Percentiles rank a stretch among this genome's conserved stretches.
Conservation (phyloP, 2,113 vertebrate genomes). For the Poecile atricapillus region DNA sequence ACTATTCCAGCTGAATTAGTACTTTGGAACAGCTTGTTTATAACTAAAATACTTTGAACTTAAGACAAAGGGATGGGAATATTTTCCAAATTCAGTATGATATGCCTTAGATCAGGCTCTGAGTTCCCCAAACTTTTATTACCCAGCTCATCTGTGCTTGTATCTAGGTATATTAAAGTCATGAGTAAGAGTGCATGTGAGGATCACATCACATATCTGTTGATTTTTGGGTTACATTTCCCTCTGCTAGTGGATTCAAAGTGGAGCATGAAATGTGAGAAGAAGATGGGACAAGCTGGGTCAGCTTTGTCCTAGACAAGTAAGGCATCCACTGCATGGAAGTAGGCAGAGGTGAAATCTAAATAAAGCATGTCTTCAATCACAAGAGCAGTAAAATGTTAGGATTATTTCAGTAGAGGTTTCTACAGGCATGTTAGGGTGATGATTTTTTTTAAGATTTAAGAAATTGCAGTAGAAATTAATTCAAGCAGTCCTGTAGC, state of each 20-base stretch:
- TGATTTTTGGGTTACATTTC: slow-evolving; percentile 44
- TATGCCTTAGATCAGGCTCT: background rate
- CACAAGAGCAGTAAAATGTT: background rate
- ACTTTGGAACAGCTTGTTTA: background rate
- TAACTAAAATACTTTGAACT: background rate
- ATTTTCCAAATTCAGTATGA: background rate
- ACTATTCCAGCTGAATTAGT: background rate
- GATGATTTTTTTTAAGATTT: background rate
- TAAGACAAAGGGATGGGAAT: background rate
- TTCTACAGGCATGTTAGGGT: background rate
- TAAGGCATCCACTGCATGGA: background rate
- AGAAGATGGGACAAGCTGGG: background rate
- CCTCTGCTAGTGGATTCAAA: background rate
- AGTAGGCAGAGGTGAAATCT: background rate
- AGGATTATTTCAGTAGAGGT: background rate
- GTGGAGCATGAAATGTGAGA: slow-evolving; percentile 16
- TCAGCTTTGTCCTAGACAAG: slow-evolving; percentile 19
- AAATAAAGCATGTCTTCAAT: background rate
- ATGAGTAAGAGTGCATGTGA: background rate
- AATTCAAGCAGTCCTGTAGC: background rate
- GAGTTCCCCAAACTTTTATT: background rate
- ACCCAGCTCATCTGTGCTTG: background rate
- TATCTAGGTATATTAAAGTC: background rate
- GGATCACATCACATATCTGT: background rate
- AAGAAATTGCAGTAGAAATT: background rate